phyloP scores from a whole-genome alignment of 2,888 invertebrate species.

The Cephus runcator region DNA sequence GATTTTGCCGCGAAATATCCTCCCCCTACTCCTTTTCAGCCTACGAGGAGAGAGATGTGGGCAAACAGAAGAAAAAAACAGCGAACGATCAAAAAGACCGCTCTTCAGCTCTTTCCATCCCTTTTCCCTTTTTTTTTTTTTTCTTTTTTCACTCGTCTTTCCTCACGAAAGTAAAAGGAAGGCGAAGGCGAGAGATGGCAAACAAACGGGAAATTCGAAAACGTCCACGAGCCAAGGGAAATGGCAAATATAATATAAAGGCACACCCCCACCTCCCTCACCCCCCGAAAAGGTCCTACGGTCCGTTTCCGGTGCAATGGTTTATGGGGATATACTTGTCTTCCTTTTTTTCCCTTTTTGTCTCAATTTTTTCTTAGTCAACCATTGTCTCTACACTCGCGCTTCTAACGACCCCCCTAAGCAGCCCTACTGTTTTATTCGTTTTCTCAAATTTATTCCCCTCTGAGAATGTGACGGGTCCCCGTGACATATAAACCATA shows the following conservation, averaged over 20 bases:
- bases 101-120: not conserved
- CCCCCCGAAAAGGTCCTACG: constrained; percentile 1
- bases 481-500: not conserved
- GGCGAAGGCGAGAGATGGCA: not conserved
- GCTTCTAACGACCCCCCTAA: constrained; percentile 31
- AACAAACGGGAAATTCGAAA: constrained; percentile 7
- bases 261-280: not conserved
- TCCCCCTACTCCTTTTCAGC: not conserved
- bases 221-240: constrained; percentile 22
- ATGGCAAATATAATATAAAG: constrained; percentile 28
- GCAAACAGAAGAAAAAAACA: not conserved
- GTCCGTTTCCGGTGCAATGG: constrained; percentile 19
- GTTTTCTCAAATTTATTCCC: constrained; percentile 38
- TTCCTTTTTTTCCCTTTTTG: constrained; percentile 14
- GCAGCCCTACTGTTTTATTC: not conserved
- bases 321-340: constrained; percentile 24
- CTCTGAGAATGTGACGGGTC: not conserved
- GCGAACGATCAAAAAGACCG: not conserved
- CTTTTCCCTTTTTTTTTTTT: not conserved
- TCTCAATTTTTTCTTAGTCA: not conserved
- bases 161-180: not conserved
- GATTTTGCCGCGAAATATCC: not conserved
- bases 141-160: not conserved
- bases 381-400: constrained; percentile 33
- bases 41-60: not conserved